Base-by-base conservation (phyloP, 2,113 vertebrate species). In the Melanostigma gelatinosum region DNA sequence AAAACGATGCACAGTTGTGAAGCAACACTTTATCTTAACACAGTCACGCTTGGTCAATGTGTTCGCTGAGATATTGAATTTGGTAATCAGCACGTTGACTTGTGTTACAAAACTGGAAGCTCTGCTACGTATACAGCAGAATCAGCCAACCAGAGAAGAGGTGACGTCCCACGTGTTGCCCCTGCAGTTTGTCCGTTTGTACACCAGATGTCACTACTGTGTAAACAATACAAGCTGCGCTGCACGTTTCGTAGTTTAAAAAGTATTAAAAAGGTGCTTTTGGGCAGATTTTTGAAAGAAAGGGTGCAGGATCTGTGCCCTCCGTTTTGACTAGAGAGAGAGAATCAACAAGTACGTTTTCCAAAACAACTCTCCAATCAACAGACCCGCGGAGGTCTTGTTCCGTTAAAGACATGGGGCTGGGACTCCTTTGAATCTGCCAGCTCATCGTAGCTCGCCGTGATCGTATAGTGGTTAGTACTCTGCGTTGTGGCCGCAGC, bases 401-500 rank as follows among this genome's bases (percentile, higher is more conserved):
- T 20, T 4, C 0, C 9, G 38, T 40, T 40, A 8, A 40, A 40
- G 8, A 40, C 38, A 40, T 40, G 8, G 8, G 1, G 38, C 2
- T 40, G 1, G 38, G 7, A 9, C 38, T 9, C 8, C 38, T 40
- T 7, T 40, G 16, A 18, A 20, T 0, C 0, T 48, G 0, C 0
- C 8, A 16, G 78, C 86, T 54, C 88, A 69, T 92, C 86, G 91
- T 90, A 90, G 94, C 93, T 93, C 92, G 95, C 95, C 95, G 95
- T 96, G 95, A 95, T 95, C 94, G 93, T 95, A 94, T 95, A 94
- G 92, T 94, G 94, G 94, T 94, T 93, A 95, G 94, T 94, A 94
- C 93, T 95, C 94, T 95, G 94, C 95, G 95, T 96, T 96, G 95
- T 96, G 95, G 94, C 94, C 95, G 95, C 95, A 92, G 94, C 95